Conservation (phyloP, 2,113 vertebrate species). For the Pogonocichla stellata region DNA sequence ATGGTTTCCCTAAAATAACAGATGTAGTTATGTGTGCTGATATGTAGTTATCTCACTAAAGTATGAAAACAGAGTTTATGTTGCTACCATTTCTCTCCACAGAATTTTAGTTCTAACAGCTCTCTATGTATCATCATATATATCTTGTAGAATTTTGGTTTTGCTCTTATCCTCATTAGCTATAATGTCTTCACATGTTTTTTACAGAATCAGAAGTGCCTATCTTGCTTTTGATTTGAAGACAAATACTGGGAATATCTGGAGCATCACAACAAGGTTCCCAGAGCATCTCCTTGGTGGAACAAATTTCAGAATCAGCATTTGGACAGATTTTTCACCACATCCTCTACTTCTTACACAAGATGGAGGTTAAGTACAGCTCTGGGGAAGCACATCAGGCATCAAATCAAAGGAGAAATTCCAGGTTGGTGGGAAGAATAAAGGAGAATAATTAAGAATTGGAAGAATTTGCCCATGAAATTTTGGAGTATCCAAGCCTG, state of each 20-base stretch:
- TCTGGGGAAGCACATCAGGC: background rate
- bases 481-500: background rate
- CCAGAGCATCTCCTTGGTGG: conserved; percentile 43
- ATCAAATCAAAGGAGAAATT: background rate
- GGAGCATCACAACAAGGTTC: conserved; percentile 50
- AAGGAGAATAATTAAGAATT: background rate
- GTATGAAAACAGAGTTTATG: too few relatives aligned
- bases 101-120: too few relatives aligned
- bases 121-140: background rate
- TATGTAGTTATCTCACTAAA: too few relatives aligned
- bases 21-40: too few relatives aligned
- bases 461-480: background rate
- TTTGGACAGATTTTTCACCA: conserved; percentile 41
- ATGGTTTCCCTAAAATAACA: background rate
- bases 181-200: background rate
- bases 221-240: conserved; percentile 51
- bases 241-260: conserved; percentile 69
- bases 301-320: conserved; percentile 34
- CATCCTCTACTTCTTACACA: conserved; percentile 16
- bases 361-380: background rate
- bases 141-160: background rate
- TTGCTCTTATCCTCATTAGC: background rate
- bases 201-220: conserved; percentile 63
- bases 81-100: too few relatives aligned
- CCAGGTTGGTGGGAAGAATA: background rate